A percentile compares a stretch with the other conserved stretches of the same genome.
Evolutionary conservation across 2,797 vertebrate genomes (phyloP).

Genomic region (Valencia hispanica): DNA sequence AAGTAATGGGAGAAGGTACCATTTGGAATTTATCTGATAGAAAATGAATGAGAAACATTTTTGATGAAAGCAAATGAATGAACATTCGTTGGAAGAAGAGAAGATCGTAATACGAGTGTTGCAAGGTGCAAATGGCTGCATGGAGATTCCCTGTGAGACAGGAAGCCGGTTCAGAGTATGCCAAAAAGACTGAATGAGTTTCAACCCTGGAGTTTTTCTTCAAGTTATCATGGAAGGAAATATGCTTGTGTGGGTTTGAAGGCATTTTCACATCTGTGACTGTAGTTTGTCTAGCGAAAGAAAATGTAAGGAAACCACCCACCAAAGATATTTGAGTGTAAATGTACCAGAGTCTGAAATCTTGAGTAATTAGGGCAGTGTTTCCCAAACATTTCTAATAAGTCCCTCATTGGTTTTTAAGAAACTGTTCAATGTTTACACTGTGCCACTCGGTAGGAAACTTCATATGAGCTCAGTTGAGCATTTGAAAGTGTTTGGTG

Average conservation of each 20-base stretch:
- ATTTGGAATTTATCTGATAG: conserved; percentile 8
- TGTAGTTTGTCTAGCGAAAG: not conserved
- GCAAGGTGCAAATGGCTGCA: conserved; percentile 17
- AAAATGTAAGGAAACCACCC: not conserved
- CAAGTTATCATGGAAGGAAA: not conserved
- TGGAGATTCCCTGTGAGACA: conserved; percentile 54
- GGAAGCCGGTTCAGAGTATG: conserved; percentile 34
- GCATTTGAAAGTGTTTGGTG: too few species aligned
- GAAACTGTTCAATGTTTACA: too few species aligned
- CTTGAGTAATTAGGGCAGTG: not conserved
- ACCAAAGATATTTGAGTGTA: too few species aligned
- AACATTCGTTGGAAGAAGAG: not conserved
- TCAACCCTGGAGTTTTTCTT: not conserved
- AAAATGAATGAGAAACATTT: not conserved
- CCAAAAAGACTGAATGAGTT: conserved; percentile 8
- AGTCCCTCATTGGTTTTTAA: too few species aligned
- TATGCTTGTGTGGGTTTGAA: not conserved
- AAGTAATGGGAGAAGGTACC: not conserved
- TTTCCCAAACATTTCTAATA: too few species aligned
- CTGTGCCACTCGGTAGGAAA: too few species aligned
- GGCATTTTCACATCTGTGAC: not conserved
- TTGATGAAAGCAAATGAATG: conserved; percentile 26
- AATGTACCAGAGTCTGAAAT: not conserved
- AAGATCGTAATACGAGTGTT: not conserved
- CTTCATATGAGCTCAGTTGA: too few species aligned